phyloP scores from a whole-genome alignment of 2,113 vertebrate species.

The Leptobrachium leishanense region DNA sequence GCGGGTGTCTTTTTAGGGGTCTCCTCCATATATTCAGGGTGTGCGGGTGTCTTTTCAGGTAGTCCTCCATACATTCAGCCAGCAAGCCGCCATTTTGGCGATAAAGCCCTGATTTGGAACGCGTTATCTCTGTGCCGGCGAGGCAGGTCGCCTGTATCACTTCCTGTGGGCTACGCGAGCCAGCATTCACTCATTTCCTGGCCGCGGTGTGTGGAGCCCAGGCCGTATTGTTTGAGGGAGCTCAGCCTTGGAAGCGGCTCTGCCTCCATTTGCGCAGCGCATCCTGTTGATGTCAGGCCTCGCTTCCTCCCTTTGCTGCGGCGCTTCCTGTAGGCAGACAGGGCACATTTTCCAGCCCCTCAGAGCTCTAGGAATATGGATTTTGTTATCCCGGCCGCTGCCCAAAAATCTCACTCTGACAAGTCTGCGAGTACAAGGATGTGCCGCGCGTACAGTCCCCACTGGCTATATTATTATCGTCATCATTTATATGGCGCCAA shows the following conservation, averaged over 20 bases:
- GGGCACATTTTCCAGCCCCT: conserved; percentile 51
- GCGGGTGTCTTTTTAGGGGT: too few species aligned
- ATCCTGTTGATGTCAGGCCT: conserved; percentile 79
- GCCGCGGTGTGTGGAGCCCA: conserved; percentile 47
- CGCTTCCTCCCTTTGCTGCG: conserved; percentile 71
- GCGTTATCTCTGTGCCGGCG: conserved; percentile 53
- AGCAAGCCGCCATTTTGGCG: neutral
- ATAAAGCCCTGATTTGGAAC: conserved; percentile 28
- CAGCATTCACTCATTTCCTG: conserved; percentile 69
- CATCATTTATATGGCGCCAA: too few species aligned
- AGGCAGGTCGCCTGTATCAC: conserved; percentile 71
- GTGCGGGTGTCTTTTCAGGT: too few species aligned
- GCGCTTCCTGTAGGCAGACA: conserved; percentile 62
- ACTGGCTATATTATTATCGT: too few species aligned
- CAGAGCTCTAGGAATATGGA: conserved; percentile 3
- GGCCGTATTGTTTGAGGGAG: conserved; percentile 70
- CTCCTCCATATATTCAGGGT: too few species aligned
- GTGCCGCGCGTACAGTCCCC: too few species aligned
- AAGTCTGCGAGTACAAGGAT: neutral
- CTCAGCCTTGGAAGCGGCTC: conserved; percentile 61
- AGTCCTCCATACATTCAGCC: too few species aligned
- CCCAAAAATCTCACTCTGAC: neutral
- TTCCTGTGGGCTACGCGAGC: conserved; percentile 59
- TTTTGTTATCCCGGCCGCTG: conserved; percentile 12
- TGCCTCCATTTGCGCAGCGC: conserved; percentile 53